Base-by-base conservation (phyloP, 2,113 vertebrate genomes). In the Malurus cyaneus region DNA sequence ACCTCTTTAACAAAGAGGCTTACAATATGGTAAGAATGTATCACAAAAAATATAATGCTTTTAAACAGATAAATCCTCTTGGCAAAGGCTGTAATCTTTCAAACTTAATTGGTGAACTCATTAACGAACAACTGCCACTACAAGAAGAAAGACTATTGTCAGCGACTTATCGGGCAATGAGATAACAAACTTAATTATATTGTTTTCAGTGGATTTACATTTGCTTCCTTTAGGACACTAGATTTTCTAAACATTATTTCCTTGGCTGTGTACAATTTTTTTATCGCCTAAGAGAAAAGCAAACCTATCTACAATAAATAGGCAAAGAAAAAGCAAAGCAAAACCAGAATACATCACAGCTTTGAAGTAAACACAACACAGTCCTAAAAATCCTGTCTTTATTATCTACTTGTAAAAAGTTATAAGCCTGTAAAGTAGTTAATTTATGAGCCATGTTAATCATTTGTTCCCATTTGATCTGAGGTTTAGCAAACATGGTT, bases 321-420 rank as follows among this genome's bases (percentile, higher is more conserved):
- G 47, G 60, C 34, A 50, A 74, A 73, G 25, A 6, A 14, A 16
- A 36, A 26, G 18, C 41, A 53, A 49, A 19, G 52, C 26, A 65
- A 74, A 88, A 47, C 42, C 26, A 56, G 61, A 80, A 70, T 11
- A 6, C 70, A 67, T 91, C 88, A 23, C 41, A 36, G 88, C 86
- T 77, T 84, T 87, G 88, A 92, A 89, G 50, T 42, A 71, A 86
- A 86, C 74, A 46, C 53, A 86, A 53, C 79, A 50, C 28, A 70
- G 69, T 8, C 32, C 71, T 85, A 91, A 96, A 97, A 96, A 77
- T 97, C 97, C 93, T 89, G 80, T 91, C 96, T 97, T 96, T 97
- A 96, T 97, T 95, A 95, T 97, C 97, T 91, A 95, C 95, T 97
- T 97, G 96, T 97, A 97, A 97, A 97, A 97, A 96, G 95, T 98